Base-by-base conservation (phyloP, 2,888 invertebrate species). In the Meta bourneti region DNA sequence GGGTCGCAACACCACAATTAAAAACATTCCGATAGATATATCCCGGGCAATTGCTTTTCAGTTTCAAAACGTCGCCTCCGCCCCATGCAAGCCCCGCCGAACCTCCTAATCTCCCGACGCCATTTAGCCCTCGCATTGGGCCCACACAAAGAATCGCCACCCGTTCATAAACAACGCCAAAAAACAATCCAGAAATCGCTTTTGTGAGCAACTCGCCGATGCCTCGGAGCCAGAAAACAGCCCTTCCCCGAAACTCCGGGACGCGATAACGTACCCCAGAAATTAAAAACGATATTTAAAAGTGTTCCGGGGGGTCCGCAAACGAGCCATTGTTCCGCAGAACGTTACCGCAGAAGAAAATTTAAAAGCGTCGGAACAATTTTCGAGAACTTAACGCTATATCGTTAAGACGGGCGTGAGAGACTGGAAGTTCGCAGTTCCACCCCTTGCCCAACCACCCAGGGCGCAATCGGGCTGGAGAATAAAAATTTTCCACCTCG, bases 281-380 rank as follows among this genome's bases (percentile, higher is more conserved):
- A 91, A 91, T 91, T 91, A 91, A 91, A 91, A 91, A 91, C 87
- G 87, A 87, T 87, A 91, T 91, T 91, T 87, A 87, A 78, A 91
- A 87, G 91, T 74, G 79, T 82, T 91, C 91, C 91, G 78, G 82
- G 79, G 61, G 61, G 13, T 61, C 61, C 61, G 61, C 91, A 81
- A 91, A 91, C 91, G 91, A 91, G 87, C 83, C 91, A 91, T 91
- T 91, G 91, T 91, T 91, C 91, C 86, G 77, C 90, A 91, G 90
- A 34, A 91, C 90, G 90, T 86, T 91, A 91, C 90, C 72, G 90
- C 82, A 86, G 90, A 91, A 91, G 91, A 91, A 91, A 91, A 87
- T 91, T 91, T 91, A 91, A 91, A 91, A 91, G 91, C 91, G 87
- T 74, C 71, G 91, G 78, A 83, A 87, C 83, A 82, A 78, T 87